Evolutionary conservation across 2,113 vertebrate genomes (phyloP), one percentile per base, ranked within the genome.

Genomic region (Taurulus bubalis): DNA sequence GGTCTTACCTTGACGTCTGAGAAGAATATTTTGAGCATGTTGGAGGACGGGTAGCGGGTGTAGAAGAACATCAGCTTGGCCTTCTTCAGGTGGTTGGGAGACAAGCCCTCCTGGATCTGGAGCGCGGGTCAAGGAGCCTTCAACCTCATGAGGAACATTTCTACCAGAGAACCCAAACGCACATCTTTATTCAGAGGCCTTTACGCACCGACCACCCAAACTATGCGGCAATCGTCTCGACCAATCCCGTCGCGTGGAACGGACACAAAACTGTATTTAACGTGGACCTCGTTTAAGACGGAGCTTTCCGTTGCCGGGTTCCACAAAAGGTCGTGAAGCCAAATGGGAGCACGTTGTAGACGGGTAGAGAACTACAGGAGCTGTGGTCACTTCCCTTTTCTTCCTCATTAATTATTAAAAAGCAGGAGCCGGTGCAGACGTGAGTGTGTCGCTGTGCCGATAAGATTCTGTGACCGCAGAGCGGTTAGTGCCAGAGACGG

Each of bases 31-130:
- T 99, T 99, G 92, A 99, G 96, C 98, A 99, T 99, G 94, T 99
- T 99, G 95, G 98, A 99, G 90, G 98, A 99, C 72, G 98, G 98
- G 90, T 99, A 99, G 87, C 98, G 97, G 58, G 97, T 97, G 92
- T 99, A 99, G 95, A 99, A 99, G 95, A 99, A 99, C 98, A 99
- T 99, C 90, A 99, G 96, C 95, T 99, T 99, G 93, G 98, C 98
- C 93, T 99, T 99, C 95, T 99, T 99, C 95, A 99, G 96, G 94
- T 99, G 98, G 94, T 99, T 99, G 40, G 98, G 98, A 85, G 98
- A 99, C 89, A 99, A 90, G 78, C 98, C 98, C 93, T 99, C 98
- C 95, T 99, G 98, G 77, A 96, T 96, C 92, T 96, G 92, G 77
- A 71, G 66, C 18, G 18, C 0, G 3, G 0, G 90, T 94, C 75